Evolutionary conservation across 1,140 invertebrate species (phyloP).

Genomic region (Aphis craccivora): DNA sequence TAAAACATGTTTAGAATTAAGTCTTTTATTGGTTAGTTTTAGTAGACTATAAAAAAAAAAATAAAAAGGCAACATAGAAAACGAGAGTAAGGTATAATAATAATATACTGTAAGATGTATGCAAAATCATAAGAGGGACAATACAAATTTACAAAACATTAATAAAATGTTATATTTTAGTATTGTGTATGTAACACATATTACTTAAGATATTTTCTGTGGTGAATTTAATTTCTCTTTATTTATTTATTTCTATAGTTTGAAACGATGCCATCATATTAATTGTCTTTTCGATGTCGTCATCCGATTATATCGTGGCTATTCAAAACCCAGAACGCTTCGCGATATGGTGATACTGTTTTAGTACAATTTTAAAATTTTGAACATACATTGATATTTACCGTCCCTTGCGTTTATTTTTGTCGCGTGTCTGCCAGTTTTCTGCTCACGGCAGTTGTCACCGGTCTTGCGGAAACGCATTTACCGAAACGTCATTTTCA

Average conservation of each 20-base stretch:
- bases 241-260: background rate
- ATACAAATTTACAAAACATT: background rate
- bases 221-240: background rate
- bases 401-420: background rate
- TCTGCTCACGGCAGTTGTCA: background rate
- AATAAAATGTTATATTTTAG: background rate
- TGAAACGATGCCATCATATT: background rate
- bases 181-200: background rate
- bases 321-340: background rate
- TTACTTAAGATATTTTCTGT: background rate
- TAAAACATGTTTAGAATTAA: too few relatives aligned
- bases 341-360: background rate
- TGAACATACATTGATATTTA: background rate
- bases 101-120: too few relatives aligned
- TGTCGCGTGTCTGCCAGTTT: background rate
- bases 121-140: too few relatives aligned
- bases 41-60: too few relatives aligned
- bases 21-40: too few relatives aligned
- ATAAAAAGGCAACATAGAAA: too few relatives aligned
- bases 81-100: too few relatives aligned
- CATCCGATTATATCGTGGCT: background rate
- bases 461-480: background rate
- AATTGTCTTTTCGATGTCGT: background rate
- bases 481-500: conserved; percentile 20
- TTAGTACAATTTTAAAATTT: background rate